Evolutionary conservation across 1,140 invertebrate genomes (phyloP).

Genomic region (Palaemon carinicauda): DNA sequence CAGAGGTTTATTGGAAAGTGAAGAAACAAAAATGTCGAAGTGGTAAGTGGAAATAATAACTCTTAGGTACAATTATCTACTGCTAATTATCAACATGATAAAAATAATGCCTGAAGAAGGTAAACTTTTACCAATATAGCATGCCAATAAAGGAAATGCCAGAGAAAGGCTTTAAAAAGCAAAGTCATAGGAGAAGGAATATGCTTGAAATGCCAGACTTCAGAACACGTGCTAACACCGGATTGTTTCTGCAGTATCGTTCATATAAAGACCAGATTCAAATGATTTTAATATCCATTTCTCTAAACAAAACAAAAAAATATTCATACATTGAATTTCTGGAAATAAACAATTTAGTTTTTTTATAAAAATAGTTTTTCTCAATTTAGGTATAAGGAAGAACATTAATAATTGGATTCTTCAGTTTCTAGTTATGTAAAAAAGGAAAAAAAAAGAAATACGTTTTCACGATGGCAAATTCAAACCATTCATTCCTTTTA

Average conservation of each 20-base stretch:
- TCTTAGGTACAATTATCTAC: slow-evolving; percentile 96
- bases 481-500: no score
- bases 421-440: no score
- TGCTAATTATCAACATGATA: slow-evolving; percentile 96
- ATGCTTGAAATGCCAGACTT: slow-evolving; percentile 28
- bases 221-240: not conserved
- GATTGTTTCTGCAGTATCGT: not conserved
- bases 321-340: not conserved
- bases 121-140: slow-evolving; percentile 85
- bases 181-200: slow-evolving; percentile 38
- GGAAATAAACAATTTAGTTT: no score
- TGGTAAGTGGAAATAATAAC: slow-evolving; percentile 93
- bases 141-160: slow-evolving; percentile 79
- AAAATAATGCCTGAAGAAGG: slow-evolving; percentile 94
- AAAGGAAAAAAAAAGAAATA: no score
- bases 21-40: slow-evolving; percentile 83
- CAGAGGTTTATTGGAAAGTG: slow-evolving; percentile 81
- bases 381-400: no score
- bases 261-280: not conserved
- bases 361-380: no score
- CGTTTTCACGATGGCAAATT: no score
- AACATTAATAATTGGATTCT: no score
- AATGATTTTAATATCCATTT: not conserved
- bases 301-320: not conserved
- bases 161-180: slow-evolving; percentile 30